These are phyloP conservation scores for Slavum lentiscoides DNA, from an alignment of 2,888 invertebrate species.

Conservation along the genomic window DNA sequence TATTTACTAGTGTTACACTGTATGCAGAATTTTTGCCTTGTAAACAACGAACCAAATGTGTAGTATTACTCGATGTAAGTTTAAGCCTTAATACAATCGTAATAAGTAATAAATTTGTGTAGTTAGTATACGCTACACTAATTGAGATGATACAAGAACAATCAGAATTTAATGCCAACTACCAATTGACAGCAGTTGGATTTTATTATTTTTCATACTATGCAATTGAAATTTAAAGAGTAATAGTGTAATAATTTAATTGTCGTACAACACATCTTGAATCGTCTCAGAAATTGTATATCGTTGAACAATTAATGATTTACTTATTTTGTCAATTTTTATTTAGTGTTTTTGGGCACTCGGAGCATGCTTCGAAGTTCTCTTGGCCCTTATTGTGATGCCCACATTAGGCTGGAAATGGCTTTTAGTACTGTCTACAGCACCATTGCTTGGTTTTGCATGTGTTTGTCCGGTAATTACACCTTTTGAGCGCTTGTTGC, in stretches of 20 bases:
- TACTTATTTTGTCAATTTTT: constrained; percentile 52
- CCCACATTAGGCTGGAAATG: constrained; percentile 89
- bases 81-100: constrained; percentile 26
- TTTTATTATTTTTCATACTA: not conserved
- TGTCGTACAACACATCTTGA: not conserved
- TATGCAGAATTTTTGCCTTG: constrained; percentile 95
- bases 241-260: not conserved
- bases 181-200: not conserved
- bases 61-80: constrained; percentile 90
- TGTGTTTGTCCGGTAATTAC: constrained; percentile 75
- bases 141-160: constrained; percentile 1
- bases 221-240: not conserved
- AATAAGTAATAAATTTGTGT: constrained; percentile 4
- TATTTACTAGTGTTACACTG: constrained; percentile 77
- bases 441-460: constrained; percentile 83
- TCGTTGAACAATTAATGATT: not conserved
- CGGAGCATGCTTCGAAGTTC: constrained; percentile 90
- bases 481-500: not conserved
- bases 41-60: constrained; percentile 91
- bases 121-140: not conserved
- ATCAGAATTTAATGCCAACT: not conserved
- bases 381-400: constrained; percentile 87
- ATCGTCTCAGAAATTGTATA: constrained; percentile 7
- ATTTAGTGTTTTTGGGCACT: constrained; percentile 92
- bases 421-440: constrained; percentile 86